Evolutionary conservation across 2,888 invertebrate genomes (phyloP).

Genomic region (Salticus scenicus): DNA sequence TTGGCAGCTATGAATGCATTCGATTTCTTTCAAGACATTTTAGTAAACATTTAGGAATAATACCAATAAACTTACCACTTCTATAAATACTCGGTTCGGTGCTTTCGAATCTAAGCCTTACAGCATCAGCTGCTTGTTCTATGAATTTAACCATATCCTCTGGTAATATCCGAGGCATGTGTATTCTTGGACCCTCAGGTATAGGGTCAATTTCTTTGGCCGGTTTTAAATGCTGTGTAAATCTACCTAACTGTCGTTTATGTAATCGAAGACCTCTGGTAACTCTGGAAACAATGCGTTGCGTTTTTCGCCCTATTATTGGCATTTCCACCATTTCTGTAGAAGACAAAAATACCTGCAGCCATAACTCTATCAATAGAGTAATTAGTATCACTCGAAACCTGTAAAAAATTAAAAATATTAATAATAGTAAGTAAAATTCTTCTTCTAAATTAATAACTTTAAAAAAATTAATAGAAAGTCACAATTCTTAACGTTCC

Average conservation of each 20-base stretch:
- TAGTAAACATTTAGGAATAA: no score
- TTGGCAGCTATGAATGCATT: no score
- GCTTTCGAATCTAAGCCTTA: conserved; percentile 66
- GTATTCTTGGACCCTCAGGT: conserved; percentile 67
- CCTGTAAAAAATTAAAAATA: conserved; percentile 24
- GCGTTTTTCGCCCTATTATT: conserved; percentile 56
- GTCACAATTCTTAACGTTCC: no score
- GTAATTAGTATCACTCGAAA: conserved; percentile 51
- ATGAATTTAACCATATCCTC: conserved; percentile 69
- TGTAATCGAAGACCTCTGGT: conserved; percentile 59
- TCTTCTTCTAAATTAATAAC: no score
- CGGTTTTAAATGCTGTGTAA: conserved; percentile 66
- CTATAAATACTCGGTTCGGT: conserved; percentile 71
- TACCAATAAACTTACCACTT: conserved; percentile 68
- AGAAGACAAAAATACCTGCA: conserved; percentile 53
- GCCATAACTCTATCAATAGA: conserved; percentile 57
- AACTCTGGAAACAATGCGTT: conserved; percentile 63
- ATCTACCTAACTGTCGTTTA: conserved; percentile 56
- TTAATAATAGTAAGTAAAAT: no score
- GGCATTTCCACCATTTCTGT: conserved; percentile 66
- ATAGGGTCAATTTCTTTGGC: conserved; percentile 69
- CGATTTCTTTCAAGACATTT: no score
- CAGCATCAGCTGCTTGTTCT: conserved; percentile 55
- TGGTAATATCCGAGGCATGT: conserved; percentile 66
- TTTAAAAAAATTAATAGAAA: no score